Conservation (phyloP, 2,888 invertebrate genomes). For the Drosophila mulleri region DNA sequence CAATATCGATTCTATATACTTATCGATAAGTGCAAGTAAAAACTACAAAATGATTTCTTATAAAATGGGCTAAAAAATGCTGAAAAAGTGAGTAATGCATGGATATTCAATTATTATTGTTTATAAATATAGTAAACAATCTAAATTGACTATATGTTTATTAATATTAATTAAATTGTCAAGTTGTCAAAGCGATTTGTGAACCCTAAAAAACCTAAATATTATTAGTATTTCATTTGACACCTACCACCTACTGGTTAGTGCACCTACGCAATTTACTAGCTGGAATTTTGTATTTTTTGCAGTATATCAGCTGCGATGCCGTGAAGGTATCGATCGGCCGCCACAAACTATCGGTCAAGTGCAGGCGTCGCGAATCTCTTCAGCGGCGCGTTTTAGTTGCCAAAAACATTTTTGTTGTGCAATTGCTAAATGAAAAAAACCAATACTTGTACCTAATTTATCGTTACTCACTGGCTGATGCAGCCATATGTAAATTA, state of each 20-base stretch:
- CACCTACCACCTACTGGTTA: too few relatives aligned
- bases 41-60: neutral
- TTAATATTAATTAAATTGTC: too few relatives aligned
- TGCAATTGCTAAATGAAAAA: conserved; percentile 58
- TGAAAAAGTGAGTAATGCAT: neutral
- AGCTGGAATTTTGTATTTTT: neutral
- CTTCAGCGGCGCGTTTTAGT: conserved; percentile 41
- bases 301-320: neutral
- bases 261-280: too few relatives aligned
- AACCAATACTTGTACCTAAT: conserved; percentile 7
- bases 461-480: conserved; percentile 13
- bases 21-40: conserved; percentile 24
- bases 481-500: conserved; percentile 11
- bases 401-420: conserved; percentile 51
- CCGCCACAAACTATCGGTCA: conserved; percentile 30
- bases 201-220: too few relatives aligned
- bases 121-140: too few relatives aligned
- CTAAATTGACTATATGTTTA: too few relatives aligned
- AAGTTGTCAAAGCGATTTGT: too few relatives aligned
- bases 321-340: neutral
- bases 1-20: neutral
- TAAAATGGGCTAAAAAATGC: neutral
- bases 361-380: conserved; percentile 32
- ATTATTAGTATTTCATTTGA: too few relatives aligned
- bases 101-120: too few relatives aligned